Evolutionary conservation across 2,797 vertebrate genomes (phyloP).

Genomic region (Myoxocephalus aenaeus): DNA sequence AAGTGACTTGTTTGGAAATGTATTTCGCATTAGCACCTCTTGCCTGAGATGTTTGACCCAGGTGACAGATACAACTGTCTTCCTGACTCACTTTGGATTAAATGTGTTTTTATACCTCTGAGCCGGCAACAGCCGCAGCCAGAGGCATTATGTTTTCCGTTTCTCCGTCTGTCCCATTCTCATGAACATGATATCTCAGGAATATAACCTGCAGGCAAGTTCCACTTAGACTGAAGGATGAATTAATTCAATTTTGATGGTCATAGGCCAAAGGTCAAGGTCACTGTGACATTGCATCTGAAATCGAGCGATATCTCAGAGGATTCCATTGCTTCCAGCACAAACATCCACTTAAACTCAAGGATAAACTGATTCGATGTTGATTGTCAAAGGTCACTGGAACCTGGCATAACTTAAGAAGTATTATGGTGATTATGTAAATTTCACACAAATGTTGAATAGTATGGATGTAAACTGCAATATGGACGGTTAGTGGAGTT

Average conservation of each 20-base stretch:
- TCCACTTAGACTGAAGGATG: not conserved
- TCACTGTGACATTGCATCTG: not conserved
- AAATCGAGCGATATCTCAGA: not conserved
- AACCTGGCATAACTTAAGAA: too few relatives aligned
- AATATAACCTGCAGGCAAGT: not conserved
- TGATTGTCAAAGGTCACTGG: not conserved
- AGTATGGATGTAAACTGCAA: too few relatives aligned
- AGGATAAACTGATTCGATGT: not conserved
- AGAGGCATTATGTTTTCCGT: not conserved
- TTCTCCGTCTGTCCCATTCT: not conserved
- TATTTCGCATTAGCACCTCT: not conserved
- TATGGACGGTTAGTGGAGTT: not conserved
- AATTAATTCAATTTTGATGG: not conserved
- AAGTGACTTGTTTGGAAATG: not conserved
- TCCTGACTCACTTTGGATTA: not conserved
- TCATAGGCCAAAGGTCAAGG: not conserved
- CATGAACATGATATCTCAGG: not conserved
- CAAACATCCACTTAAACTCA: not conserved
- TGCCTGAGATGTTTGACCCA: not conserved
- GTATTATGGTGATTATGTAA: not conserved
- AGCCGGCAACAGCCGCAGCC: not conserved
- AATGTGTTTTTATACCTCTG: not conserved
- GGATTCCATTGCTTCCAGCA: not conserved
- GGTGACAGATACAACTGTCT: not conserved
- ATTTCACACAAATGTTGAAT: not conserved